Percentiles rank a stretch among this genome's conserved stretches.
Evolutionary conservation across 1,140 invertebrate species (phyloP).

Genomic region (Drosophila nigromelanica): DNA sequence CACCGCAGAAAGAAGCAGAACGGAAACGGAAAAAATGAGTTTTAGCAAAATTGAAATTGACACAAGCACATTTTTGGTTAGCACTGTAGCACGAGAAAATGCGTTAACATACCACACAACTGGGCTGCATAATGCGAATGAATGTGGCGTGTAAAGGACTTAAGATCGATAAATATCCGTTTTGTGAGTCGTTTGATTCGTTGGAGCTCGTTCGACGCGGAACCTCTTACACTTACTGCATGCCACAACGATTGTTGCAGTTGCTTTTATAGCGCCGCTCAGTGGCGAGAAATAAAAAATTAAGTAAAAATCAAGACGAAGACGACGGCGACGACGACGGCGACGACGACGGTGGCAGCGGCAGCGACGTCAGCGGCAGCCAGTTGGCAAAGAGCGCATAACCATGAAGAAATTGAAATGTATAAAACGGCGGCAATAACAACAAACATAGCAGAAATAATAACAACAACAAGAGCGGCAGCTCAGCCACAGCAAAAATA

Average conservation of each 20-base stretch:
- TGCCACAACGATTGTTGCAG: constrained; percentile 77
- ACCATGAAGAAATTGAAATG: constrained; percentile 80
- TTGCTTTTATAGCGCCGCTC: constrained; percentile 82
- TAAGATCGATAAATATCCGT: constrained; percentile 30
- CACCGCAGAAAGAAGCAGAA: constrained; percentile 23
- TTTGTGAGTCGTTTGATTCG: constrained; percentile 45
- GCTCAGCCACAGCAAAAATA: constrained; percentile 22
- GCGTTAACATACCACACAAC: constrained; percentile 75
- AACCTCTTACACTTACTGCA: constrained; percentile 79
- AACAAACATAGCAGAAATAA: constrained; percentile 24
- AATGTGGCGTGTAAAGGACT: not conserved
- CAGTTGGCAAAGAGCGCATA: constrained; percentile 76
- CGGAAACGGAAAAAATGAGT: not conserved
- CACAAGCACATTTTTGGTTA: not conserved
- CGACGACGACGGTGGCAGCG: not conserved
- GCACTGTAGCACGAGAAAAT: constrained; percentile 1
- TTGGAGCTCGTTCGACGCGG: constrained; percentile 73
- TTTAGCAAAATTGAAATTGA: not conserved
- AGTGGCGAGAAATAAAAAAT: constrained; percentile 78
- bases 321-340: constrained; percentile 37
- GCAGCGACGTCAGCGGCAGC: not conserved
- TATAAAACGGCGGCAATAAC: constrained; percentile 53
- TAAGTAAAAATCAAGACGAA: constrained; percentile 72
- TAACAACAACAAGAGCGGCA: constrained; percentile 21
- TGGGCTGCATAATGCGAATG: constrained; percentile 72